phyloP scores from a whole-genome alignment of 2,888 invertebrate genomes.

The Ectemnius cavifrons region DNA sequence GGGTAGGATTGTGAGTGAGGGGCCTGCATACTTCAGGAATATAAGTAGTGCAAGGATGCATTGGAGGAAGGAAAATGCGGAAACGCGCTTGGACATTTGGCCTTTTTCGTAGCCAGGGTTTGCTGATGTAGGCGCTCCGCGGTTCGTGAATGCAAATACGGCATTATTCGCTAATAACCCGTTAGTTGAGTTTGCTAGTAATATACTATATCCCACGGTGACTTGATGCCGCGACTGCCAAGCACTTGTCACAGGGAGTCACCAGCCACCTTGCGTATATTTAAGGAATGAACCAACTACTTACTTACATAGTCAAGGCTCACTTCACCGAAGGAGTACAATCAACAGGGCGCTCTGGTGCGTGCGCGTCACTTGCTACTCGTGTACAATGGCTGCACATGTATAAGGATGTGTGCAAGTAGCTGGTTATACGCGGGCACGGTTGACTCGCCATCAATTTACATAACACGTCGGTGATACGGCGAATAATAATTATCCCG shows the following conservation, averaged over 20 bases:
- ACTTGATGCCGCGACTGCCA: too few species aligned
- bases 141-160: too few species aligned
- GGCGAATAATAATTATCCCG: conserved; percentile 36
- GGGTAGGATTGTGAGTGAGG: too few species aligned
- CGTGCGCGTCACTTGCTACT: conserved; percentile 12
- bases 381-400: too few species aligned
- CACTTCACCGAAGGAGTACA: conserved; percentile 10
- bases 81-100: conserved; percentile 21
- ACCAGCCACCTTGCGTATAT: conserved; percentile 12
- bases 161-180: too few species aligned
- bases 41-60: too few species aligned
- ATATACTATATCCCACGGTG: too few species aligned
- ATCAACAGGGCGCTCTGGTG: conserved; percentile 7
- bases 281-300: conserved; percentile 35
- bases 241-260: not conserved
- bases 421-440: conserved; percentile 6
- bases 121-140: too few species aligned
- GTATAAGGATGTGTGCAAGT: too few species aligned
- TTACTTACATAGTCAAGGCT: conserved; percentile 11
- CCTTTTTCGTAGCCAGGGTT: not conserved
- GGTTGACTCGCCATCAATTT: conserved; percentile 47
- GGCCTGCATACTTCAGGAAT: too few species aligned
- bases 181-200: too few species aligned
- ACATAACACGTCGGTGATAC: conserved; percentile 45
- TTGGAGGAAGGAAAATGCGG: too few species aligned